A percentile compares a stretch with the other conserved stretches of the same genome.
Evolutionary conservation across 2,888 invertebrate genomes (phyloP).

Genomic region (Ecdyonurus torrentis): DNA sequence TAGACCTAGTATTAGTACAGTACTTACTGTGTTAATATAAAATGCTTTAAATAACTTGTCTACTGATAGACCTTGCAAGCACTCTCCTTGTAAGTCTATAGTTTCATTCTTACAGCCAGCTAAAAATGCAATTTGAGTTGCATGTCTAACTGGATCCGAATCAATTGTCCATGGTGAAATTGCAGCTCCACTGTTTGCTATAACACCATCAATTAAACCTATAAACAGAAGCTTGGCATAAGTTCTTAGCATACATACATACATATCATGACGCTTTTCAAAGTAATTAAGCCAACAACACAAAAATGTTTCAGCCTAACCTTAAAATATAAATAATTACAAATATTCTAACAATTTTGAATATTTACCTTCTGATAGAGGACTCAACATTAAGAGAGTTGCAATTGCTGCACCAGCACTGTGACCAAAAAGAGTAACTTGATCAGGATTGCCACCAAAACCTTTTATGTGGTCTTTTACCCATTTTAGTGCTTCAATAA

Average conservation of each 20-base stretch:
- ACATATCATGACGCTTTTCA: no score
- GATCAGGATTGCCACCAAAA: constrained; percentile 33
- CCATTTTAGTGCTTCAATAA: constrained; percentile 32
- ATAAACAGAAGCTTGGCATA: no score
- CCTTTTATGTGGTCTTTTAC: constrained; percentile 29
- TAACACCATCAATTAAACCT: constrained; percentile 30
- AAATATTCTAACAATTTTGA: background rate
- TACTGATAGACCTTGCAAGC: constrained; percentile 23
- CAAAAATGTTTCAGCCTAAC: no score
- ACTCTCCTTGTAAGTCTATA: constrained; percentile 22
- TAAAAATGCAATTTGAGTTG: constrained; percentile 24
- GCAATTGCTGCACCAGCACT: constrained; percentile 33
- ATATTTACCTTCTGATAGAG: constrained; percentile 15
- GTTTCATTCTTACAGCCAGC: constrained; percentile 24
- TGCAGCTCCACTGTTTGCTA: constrained; percentile 34
- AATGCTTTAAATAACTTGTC: constrained; percentile 26
- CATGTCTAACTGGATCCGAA: constrained; percentile 22
- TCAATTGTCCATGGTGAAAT: constrained; percentile 31
- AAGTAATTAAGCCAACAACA: no score
- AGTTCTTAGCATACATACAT: no score
- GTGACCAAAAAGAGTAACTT: constrained; percentile 34
- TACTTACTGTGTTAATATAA: constrained; percentile 17
- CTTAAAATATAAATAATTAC: no score
- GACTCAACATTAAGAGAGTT: constrained; percentile 28
- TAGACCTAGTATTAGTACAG: background rate